Conservation (phyloP, 2,113 vertebrate genomes). For the Seriola aureovittata region DNA sequence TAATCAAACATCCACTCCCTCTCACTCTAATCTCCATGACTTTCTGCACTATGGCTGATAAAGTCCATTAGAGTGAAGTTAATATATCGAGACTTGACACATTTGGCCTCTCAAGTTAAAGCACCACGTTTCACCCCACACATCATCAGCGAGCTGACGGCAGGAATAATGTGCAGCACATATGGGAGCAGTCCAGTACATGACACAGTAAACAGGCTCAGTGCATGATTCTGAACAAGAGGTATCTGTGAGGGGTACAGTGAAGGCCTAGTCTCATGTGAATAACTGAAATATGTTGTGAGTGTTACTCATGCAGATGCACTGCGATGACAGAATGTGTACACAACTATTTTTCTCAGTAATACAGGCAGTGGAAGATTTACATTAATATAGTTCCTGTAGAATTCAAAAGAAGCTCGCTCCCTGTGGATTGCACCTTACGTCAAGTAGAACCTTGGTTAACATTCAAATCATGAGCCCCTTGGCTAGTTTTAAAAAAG, state of each 20-base stretch:
- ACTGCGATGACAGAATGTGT: conserved; percentile 12
- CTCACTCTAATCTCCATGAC: conserved; percentile 79
- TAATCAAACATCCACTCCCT: conserved; percentile 75
- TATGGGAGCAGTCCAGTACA: conserved; percentile 44
- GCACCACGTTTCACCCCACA: conserved; percentile 57
- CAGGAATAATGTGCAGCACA: conserved; percentile 60
- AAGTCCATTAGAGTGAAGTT: conserved; percentile 82
- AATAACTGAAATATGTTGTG: conserved; percentile 25
- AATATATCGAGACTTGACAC: conserved; percentile 76
- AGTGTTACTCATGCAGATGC: conserved; percentile 9
- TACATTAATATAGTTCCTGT: conserved; percentile 53
- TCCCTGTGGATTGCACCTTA: conserved; percentile 64
- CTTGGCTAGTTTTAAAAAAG: conserved; percentile 82
- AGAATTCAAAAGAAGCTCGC: conserved; percentile 73
- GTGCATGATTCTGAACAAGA: conserved; percentile 37
- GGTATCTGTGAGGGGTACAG: conserved; percentile 23
- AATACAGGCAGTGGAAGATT: conserved; percentile 30
- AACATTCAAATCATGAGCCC: conserved; percentile 84
- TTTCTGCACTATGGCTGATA: conserved; percentile 78
- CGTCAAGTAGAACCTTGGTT: conserved; percentile 74
- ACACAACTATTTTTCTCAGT: conserved; percentile 33
- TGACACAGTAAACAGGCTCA: conserved; percentile 52
- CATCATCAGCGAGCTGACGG: conserved; percentile 57
- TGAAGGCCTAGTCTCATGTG: not conserved
- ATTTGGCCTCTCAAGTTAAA: conserved; percentile 77